A percentile compares a stretch with the other conserved stretches of the same genome.
Conservation (phyloP, 2,888 invertebrate genomes). For the Mimachlamys varia region DNA sequence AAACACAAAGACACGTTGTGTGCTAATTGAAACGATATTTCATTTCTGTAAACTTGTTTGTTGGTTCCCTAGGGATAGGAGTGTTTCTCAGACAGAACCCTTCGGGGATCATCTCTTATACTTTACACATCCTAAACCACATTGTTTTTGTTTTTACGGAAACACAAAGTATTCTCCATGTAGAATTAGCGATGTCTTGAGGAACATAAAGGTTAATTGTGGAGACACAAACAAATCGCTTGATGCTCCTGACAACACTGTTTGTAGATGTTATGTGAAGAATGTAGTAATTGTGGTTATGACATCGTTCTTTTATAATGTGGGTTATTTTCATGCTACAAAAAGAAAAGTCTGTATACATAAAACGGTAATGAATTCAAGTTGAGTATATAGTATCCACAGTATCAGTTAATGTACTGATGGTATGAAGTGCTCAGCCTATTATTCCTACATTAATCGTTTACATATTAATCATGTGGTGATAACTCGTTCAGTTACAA, state of each 20-base stretch:
- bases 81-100: neutral
- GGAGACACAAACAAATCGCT: neutral
- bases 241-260: neutral
- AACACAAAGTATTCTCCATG: neutral
- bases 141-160: neutral
- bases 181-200: neutral
- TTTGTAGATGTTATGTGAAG: neutral
- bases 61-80: neutral
- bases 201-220: neutral
- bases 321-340: no score
- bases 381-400: no score
- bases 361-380: no score
- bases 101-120: neutral
- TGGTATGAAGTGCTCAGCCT: no score
- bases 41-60: neutral
- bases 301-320: no score
- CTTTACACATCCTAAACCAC: neutral
- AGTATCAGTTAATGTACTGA: no score
- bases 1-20: conserved; percentile 22
- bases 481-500: no score
- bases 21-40: conserved; percentile 10
- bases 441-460: no score
- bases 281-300: no score
- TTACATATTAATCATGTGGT: no score
- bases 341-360: no score